Base-by-base conservation (phyloP, 2,888 invertebrate species). In the Agrotis ipsilon region DNA sequence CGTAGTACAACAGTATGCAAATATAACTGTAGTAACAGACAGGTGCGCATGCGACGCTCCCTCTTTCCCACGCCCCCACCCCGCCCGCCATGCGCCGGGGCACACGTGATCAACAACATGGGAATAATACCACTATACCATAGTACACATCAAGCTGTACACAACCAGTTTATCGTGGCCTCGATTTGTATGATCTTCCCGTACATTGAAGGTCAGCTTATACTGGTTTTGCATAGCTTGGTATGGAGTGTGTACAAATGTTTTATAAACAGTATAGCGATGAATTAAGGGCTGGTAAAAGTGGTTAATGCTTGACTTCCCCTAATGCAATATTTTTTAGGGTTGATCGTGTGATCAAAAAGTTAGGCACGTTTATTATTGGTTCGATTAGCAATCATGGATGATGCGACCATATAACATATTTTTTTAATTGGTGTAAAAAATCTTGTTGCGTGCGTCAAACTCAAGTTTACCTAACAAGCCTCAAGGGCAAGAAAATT, bases 21-120 rank as follows among this genome's bases (percentile, higher is more conserved):
- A 81, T 79, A 71, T 79, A 78, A 69, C 57, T 69, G 66, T 82
- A 66, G 67, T 39, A 39, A 18, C 55, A 11, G 54, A 57, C 80
- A 82, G 80, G 80, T 82, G 80, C 82, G 80, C 67, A 54, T 32
- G 70, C 80, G 67, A 48, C 74, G 48, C 64, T 69, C 81, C 67
- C 67, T 52, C 58, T 24, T 82, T 82, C 82, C 78, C 82, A 82
- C 82, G 81, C 63, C n/a, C 18, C 21, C 24, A 39, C 39, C 39
- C 39, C 39, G 11, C 39, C 39, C 39, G 39, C 39, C 39, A 11
- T 39, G 39, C 39, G 21, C 27, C 18, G 11, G 48, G 55, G 43
- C 73, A 62, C 74, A 75, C 79, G 72, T 75, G 75, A 63, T 72
- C 59, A 46, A 1, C 57, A 46, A 51, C 74, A 78, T 59, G 75